Base-by-base conservation (phyloP, 2,888 invertebrate species). In the Marronus borbonicus region DNA sequence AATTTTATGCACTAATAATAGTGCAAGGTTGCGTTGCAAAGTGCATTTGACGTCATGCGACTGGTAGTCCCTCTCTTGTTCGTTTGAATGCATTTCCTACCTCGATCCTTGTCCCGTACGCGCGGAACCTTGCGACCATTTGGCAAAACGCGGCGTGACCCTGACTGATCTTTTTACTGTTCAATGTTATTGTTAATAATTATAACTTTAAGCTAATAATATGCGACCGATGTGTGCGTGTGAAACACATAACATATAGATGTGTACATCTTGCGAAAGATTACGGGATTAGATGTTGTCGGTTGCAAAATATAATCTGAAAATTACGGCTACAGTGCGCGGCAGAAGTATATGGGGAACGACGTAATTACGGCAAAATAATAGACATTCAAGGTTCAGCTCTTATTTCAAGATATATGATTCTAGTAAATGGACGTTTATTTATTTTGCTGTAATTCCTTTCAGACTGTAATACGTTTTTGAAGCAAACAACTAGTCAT, bases 1-100 rank as follows among this genome's bases (percentile, higher is more conserved):
- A 81, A 80, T 82, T 82, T 87, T 86, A 86, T 86, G 87, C 87
- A 88, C 88, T 88, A 88, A 88, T 88, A 88, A 88, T 88, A 88
- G 88, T 86, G 85, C 86, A 86, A 84, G 84, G 84, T 83, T 84
- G 81, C 80, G 82, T 82, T 82, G 83, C 81, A 81, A 76, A 81
- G 72, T 60, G 49, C 79, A 79, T 74, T 62, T 80, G 83, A 82
- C 82, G 81, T 82, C 81, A 81, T 69, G 64, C 36, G 60, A 28
- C 44, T 44, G 5, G 31, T 20, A n/a, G 28, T 5, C 60, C 72
- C 44, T 60, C 60, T 74, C 72, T 62, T 39, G 39, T 31, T 66
- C 39, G 64, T 20, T 72, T 76, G 60, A 66, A 65, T 76, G 77
- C 79, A 79, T 78, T 81, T 72, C 78, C 79, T 78, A 80, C 58